Evolutionary conservation across 1,140 invertebrate species (phyloP), one percentile per base, ranked within the genome.

Genomic region (Diabrotica undecimpunctata): DNA sequence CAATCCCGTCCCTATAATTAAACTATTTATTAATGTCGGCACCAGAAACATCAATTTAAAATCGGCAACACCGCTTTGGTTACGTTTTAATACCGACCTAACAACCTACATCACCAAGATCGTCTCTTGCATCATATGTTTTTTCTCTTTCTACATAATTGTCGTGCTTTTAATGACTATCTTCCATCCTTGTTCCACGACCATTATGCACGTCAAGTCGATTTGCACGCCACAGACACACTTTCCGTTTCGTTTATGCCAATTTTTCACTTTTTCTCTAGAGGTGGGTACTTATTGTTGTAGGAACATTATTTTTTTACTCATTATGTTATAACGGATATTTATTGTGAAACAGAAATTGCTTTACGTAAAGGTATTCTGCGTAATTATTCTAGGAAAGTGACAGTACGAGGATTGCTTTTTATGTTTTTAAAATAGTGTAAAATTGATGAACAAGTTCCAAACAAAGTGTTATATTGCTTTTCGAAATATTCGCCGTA

Each of bases 31-130:
- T 25, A 25, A 25, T 25, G 25, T 25, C 4, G 25, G 25, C 4
- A 25, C 25, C 25, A 25, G 25, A 25, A 25, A 25, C 25, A 4
- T 25, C 1, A 25, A 25, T 6, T 46, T 6, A 10, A 46, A 57
- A 57, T 10, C 52, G 51, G 36, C 56, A 59, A 59, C 52, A 53
- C 25, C 38, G 64, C 52, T 7, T 12, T 14, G 7, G n/a, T 39
- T 56, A 39, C 52, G 52, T 55, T 62, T 54, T n/a, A 11, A 25
- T 38, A 56, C 51, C 65, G 61, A 66, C 65, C 65, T 56, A 66
- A 62, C 65, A 66, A 66, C 65, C 65, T 63, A 66, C 65, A 62
- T 66, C 65, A 38, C 38, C 61, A 63, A 66, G 65, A 66, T 60
- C 61, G 55, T 66, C 61, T 62, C 37, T 66, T 66, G 65, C 65